phyloP scores from a whole-genome alignment of 2,113 vertebrate species.

The Pluvialis apricaria region DNA sequence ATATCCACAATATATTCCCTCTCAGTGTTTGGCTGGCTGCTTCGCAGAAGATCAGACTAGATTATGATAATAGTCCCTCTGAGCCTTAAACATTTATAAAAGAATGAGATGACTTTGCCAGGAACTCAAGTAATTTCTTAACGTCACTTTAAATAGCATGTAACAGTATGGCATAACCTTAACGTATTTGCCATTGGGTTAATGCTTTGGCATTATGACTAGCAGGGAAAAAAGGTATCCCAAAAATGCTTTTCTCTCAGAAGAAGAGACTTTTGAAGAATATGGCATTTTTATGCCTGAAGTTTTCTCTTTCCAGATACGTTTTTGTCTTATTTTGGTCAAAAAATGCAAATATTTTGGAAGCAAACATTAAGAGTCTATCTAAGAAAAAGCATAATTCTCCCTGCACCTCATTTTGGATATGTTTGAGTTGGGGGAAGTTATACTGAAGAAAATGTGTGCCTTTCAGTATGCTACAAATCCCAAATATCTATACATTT shows the following conservation, averaged over 20 bases:
- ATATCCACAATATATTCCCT: not conserved
- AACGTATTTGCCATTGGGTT: not conserved
- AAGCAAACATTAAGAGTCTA: not conserved
- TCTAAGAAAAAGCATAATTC: not conserved
- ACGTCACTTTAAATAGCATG: not conserved
- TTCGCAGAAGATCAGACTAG: not conserved
- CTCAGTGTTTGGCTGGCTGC: not conserved
- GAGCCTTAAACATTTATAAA: conserved; percentile 1
- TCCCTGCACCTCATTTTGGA: not conserved
- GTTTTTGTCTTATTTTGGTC: not conserved
- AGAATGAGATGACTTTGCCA: not conserved
- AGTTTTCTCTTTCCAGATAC: not conserved
- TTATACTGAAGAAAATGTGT: not conserved
- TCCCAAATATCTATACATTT: not conserved
- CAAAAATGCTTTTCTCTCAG: not conserved
- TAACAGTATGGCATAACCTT: not conserved
- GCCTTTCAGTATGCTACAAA: not conserved
- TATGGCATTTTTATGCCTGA: not conserved
- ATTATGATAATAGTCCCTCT: not conserved
- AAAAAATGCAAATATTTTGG: not conserved
- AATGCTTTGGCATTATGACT: not conserved
- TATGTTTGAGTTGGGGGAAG: not conserved
- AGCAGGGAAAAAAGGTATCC: not conserved
- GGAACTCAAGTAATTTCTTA: not conserved
- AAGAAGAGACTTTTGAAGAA: not conserved